Evolutionary conservation across 2,888 invertebrate species (phyloP), one percentile per base, ranked within the genome.

Genomic region (Tachystola acroxantha): DNA sequence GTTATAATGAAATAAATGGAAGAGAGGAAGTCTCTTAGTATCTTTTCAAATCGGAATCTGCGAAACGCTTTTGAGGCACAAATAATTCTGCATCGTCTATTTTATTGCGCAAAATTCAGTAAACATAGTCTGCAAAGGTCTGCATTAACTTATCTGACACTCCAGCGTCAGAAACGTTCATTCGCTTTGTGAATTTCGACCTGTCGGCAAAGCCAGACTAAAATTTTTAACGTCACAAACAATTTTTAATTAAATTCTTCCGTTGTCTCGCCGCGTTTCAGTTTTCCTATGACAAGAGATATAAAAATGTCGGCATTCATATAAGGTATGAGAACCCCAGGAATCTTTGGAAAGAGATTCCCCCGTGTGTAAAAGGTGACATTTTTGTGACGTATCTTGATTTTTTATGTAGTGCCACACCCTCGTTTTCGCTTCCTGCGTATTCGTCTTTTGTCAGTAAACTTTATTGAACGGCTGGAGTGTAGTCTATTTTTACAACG

Each of bases 171-270:
- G n/a, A n/a, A 11, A 11, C 16, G 30, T 30, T 30, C 16, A 30
- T 30, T 30, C 12, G 30, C 28, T 12, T 28, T 28, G 13, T 28
- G 28, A 28, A 28, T 28, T 28, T 28, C 16, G 16, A 30, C 7
- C 19, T n/a, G n/a, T 16, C 24, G 24, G n/a, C 24, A 24, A 24
- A 24, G 16, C 1, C 16, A n/a, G 30, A 6, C 22, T 32, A 20
- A 20, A 20, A 62, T 58, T 62, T 56, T 50, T 45, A 52, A 48
- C 41, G 50, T 48, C 42, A 43, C 44, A 50, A 28, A 25, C 50
- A 45, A 59, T 72, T 70, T 27, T 76, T 74, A 79, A 80, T 80
- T 77, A 79, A 80, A 78, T 74, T 69, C 64, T 62, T 49, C 40
- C 55, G 53, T 63, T 71, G 64, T 63, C 64, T 64, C 56, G 56